phyloP scores from a whole-genome alignment of 2,888 invertebrate species.

The Parochlus steinenii region DNA sequence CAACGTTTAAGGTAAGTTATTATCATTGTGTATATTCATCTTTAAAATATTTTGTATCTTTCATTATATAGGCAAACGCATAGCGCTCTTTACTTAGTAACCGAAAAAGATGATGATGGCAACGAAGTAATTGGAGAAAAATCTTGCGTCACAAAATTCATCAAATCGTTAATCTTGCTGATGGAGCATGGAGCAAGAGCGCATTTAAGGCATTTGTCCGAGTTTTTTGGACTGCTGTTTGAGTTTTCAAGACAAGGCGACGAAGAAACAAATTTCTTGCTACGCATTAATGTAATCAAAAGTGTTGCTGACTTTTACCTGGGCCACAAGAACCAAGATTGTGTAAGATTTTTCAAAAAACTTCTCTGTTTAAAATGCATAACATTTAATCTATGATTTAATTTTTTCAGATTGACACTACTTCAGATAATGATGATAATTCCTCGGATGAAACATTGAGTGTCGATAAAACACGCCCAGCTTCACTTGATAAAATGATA shows the following conservation, averaged over 20 bases:
- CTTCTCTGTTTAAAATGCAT: slow-evolving; percentile 3
- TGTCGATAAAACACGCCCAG: slow-evolving; percentile 63
- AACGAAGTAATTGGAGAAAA: slow-evolving; percentile 44
- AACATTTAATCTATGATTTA: not conserved
- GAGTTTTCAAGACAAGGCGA: slow-evolving; percentile 94
- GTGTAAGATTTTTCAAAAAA: slow-evolving; percentile 31
- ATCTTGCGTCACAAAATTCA: slow-evolving; percentile 84
- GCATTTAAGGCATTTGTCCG: slow-evolving; percentile 73
- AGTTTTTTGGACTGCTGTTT: slow-evolving; percentile 81
- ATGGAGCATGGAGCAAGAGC: slow-evolving; percentile 80
- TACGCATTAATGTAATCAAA: slow-evolving; percentile 73
- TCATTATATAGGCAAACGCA: slow-evolving; percentile 36
- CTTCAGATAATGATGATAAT: slow-evolving; percentile 32
- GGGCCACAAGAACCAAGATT: slow-evolving; percentile 59
- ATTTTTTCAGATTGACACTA: slow-evolving; percentile 25
- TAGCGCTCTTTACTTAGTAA: slow-evolving; percentile 40
- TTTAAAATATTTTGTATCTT: slow-evolving; percentile 14
- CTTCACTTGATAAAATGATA: slow-evolving; percentile 90
- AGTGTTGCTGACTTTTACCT: slow-evolving; percentile 86
- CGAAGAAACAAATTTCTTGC: slow-evolving; percentile 75
- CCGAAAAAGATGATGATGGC: slow-evolving; percentile 32
- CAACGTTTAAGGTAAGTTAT: slow-evolving; percentile 57
- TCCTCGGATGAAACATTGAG: slow-evolving; percentile 36
- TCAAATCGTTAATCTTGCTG: slow-evolving; percentile 68
- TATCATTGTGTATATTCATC: too few relatives aligned